Conservation (phyloP, 2,797 vertebrate species). For the Pseudomugil tenellus region DNA sequence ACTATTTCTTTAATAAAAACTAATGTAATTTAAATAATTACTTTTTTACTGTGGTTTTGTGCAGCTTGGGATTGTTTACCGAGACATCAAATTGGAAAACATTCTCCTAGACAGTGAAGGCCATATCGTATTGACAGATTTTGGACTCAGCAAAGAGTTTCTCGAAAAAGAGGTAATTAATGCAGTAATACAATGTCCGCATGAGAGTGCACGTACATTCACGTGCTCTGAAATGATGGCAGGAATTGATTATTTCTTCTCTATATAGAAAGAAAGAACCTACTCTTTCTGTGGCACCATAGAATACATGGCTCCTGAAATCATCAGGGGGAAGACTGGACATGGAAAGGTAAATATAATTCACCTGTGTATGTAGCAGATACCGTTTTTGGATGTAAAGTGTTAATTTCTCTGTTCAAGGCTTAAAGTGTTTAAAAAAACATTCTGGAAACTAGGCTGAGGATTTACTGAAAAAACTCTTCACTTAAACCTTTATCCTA, state of each 20-base stretch:
- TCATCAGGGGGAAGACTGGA: slow-evolving; percentile 90
- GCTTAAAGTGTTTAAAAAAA: neutral
- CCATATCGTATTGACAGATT: slow-evolving; percentile 93
- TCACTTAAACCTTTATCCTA: too few species aligned
- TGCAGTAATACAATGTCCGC: neutral
- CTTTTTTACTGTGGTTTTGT: slow-evolving; percentile 33
- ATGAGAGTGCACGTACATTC: neutral
- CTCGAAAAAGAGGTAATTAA: slow-evolving; percentile 87
- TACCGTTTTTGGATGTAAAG: neutral
- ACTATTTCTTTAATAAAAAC: slow-evolving; percentile 1
- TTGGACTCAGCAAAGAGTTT: slow-evolving; percentile 95
- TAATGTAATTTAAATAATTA: neutral
- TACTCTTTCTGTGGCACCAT: slow-evolving; percentile 96
- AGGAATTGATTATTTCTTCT: neutral
- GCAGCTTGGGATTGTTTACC: slow-evolving; percentile 93
- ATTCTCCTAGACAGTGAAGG: slow-evolving; percentile 92
- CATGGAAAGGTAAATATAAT: slow-evolving; percentile 88
- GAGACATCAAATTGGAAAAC: slow-evolving; percentile 95
- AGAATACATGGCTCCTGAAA: slow-evolving; percentile 97
- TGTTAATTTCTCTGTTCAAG: neutral
- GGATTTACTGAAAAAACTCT: too few species aligned
- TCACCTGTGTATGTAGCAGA: neutral
- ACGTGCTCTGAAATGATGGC: neutral
- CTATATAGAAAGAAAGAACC: slow-evolving; percentile 88
- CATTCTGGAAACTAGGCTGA: neutral